Base-by-base conservation (phyloP, 2,888 invertebrate species). In the Archaeoteleia sp. region DNA sequence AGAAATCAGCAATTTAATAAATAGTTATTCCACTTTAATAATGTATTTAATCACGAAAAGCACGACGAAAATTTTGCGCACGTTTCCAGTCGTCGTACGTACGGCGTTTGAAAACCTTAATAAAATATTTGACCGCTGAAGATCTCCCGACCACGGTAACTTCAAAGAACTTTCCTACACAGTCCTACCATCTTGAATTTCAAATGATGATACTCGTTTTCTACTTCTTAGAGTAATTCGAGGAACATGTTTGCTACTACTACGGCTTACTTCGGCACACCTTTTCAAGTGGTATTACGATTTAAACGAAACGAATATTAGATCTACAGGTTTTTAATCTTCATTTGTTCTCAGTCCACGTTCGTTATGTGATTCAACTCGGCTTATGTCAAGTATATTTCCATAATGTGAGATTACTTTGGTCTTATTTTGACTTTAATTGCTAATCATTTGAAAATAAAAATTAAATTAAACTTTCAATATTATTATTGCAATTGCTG, bases 121-220 rank as follows among this genome's bases (percentile, higher is more conserved):
- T 62, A 62, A 63, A 63, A 49, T 63, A 63, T 63, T 63, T 63
- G 55, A 63, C 63, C 63, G 55, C 39, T 46, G 48, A 62, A 54
- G 54, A 54, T 54, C 40, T 35, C 23, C 30, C 29, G 32, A 39
- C 51, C 39, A 46, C 27, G 14, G 39, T 30, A 62, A 63, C 48
- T 55, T 63, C 63, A 55, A 55, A 63, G 55, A 54, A 63, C 55
- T 55, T 55, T 63, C 17, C 35, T 55, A 43, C 43, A 49, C 29
- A 48, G 42, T 55, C 49, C 49, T 10, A 49, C 55, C 55, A 55
- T 55, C 55, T 63, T 63, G 63, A 63, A 49, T 63, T 63, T 55
- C 55, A 63, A 63, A 63, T 55, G 30, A 17, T 62, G 54, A 46
- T 62, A 55, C 37, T 55, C 43, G 54, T 48, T 63, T 55, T 49